Evolutionary conservation across 2,888 invertebrate genomes (phyloP).

Genomic region (Chironomus tentans): DNA sequence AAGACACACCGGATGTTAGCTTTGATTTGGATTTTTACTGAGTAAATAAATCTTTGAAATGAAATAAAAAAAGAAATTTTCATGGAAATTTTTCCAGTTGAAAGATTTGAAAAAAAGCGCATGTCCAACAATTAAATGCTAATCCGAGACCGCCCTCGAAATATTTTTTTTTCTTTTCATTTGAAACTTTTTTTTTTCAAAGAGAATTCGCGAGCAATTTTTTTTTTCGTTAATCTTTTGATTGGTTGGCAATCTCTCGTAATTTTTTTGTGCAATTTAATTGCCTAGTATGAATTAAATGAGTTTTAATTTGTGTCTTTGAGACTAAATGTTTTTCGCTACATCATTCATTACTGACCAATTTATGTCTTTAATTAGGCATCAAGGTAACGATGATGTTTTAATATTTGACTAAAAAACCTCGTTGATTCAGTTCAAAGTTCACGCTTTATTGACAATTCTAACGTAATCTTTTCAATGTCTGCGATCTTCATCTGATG

Average conservation of each 20-base stretch:
- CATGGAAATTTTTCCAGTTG: conserved; percentile 26
- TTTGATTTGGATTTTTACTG: conserved; percentile 26
- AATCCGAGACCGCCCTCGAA: conserved; percentile 13
- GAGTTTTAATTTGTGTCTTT: background rate
- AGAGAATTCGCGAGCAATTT: too few relatives aligned
- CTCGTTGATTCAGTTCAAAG: conserved; percentile 14
- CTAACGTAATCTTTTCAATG: conserved; percentile 10
- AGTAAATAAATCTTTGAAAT: conserved; percentile 20
- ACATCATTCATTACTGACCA: background rate
- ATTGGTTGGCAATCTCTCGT: conserved; percentile 10
- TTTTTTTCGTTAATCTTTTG: background rate
- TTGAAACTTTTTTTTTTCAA: too few relatives aligned
- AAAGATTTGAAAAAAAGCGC: conserved; percentile 14
- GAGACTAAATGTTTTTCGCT: background rate
- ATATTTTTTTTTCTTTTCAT: background rate
- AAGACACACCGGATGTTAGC: conserved; percentile 20
- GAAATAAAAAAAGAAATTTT: conserved; percentile 15
- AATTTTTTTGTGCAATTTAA: background rate
- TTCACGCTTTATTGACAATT: conserved; percentile 26
- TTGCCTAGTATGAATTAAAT: background rate
- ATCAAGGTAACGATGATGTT: background rate
- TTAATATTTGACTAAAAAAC: background rate
- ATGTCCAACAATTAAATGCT: conserved; percentile 25
- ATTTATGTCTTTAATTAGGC: background rate
- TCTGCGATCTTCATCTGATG: background rate